These are phyloP conservation scores for Pseudocheirus occidentalis DNA, from an alignment of 2,797 vertebrate species.

Conservation along the genomic window DNA sequence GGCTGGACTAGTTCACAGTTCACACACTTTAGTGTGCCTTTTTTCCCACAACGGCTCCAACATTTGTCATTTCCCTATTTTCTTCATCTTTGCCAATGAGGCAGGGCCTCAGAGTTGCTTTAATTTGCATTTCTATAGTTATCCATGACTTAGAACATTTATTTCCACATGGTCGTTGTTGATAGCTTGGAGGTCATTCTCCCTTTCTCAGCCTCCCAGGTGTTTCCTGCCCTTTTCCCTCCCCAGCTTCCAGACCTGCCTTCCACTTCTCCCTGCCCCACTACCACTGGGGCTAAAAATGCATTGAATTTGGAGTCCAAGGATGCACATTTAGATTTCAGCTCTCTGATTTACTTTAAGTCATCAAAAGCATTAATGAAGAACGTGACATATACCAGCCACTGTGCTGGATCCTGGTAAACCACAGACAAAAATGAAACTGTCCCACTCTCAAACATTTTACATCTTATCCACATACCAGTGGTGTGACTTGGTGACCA, in stretches of 20 bases:
- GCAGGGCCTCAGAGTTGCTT: neutral
- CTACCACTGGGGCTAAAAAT: neutral
- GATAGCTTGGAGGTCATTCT: neutral
- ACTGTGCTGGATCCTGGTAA: neutral
- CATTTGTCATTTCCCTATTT: neutral
- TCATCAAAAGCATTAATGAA: neutral
- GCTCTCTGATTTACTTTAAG: neutral
- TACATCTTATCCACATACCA: neutral
- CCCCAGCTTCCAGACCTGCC: neutral
- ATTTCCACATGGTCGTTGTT: neutral
- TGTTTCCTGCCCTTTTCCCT: neutral
- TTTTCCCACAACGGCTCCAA: neutral
- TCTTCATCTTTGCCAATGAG: neutral
- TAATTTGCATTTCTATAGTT: neutral
- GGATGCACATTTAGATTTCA: neutral
- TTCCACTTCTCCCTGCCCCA: neutral
- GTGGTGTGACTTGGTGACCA: neutral
- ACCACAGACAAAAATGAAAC: neutral
- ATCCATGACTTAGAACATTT: neutral
- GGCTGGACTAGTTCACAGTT: neutral
- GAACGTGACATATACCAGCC: neutral
- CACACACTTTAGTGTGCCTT: neutral
- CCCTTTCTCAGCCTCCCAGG: neutral
- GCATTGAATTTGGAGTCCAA: neutral
- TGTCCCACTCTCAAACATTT: neutral